These are phyloP conservation scores for Meloe dianella DNA, from an alignment of 2,888 invertebrate genomes.

Conservation along the genomic window DNA sequence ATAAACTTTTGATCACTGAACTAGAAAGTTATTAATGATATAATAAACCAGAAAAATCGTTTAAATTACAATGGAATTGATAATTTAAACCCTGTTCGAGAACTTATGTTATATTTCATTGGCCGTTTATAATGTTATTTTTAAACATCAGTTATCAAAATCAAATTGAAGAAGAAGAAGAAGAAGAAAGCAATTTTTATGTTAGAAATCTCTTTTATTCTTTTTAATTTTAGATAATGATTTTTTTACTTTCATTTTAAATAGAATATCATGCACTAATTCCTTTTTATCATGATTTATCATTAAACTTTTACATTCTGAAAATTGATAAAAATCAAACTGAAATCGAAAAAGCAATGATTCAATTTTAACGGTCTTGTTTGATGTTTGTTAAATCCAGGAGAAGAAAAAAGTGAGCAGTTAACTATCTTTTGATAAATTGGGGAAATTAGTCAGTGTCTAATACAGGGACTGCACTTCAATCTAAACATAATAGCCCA, in stretches of 20 bases:
- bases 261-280: background rate
- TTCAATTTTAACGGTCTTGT: background rate
- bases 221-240: background rate
- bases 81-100: background rate
- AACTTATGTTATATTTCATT: conserved; percentile 10
- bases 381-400: background rate
- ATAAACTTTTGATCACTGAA: too few relatives aligned
- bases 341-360: background rate
- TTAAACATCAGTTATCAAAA: conserved; percentile 5
- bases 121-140: conserved; percentile 9
- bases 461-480: conserved; percentile 14
- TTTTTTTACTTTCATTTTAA: background rate
- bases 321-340: background rate
- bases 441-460: conserved; percentile 14
- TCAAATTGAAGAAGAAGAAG: background rate
- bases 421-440: conserved; percentile 13
- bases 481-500: conserved; percentile 11
- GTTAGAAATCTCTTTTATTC: background rate
- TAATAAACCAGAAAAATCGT: background rate
- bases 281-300: background rate
- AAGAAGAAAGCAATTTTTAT: background rate
- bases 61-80: conserved; percentile 13
- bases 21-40: background rate
- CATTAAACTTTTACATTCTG: conserved; percentile 1
- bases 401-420: background rate